Percentiles rank a stretch among this genome's conserved stretches.
These are phyloP conservation scores for Thomomys bottae DNA, from an alignment of 2,113 vertebrate species.

Conservation along the genomic window DNA sequence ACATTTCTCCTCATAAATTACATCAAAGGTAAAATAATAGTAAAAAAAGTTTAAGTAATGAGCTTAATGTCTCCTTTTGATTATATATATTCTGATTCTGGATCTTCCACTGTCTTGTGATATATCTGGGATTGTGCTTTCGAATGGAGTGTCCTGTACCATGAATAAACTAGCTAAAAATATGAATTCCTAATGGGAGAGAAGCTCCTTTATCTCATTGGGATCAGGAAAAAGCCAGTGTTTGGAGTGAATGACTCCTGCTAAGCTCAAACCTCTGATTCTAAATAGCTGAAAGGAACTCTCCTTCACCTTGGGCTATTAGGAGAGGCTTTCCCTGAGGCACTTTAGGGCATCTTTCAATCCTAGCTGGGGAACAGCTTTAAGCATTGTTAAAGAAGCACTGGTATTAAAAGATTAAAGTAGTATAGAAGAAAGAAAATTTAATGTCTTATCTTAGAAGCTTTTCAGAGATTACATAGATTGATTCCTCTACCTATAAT, in stretches of 20 bases:
- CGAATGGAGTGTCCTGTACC: neutral
- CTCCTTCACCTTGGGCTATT: neutral
- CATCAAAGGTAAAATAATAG: neutral
- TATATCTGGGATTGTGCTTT: neutral
- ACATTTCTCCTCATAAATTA: neutral
- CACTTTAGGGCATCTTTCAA: slow-evolving; percentile 12
- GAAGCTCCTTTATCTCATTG: slow-evolving; percentile 54
- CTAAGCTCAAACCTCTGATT: neutral
- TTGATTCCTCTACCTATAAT: neutral
- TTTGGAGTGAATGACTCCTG: neutral
- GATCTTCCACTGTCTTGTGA: neutral
- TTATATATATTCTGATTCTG: neutral
- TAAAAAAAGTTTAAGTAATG: neutral
- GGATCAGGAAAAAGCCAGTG: neutral
- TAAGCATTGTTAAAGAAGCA: slow-evolving; percentile 41
- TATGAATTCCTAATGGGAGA: slow-evolving; percentile 17
- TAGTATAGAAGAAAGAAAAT: slow-evolving; percentile 26
- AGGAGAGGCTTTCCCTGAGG: neutral
- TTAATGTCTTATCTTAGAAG: neutral
- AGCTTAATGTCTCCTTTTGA: too few relatives aligned
- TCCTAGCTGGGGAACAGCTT: neutral
- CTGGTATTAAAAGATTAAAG: slow-evolving; percentile 30
- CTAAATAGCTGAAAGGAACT: neutral
- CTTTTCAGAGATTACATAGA: neutral
- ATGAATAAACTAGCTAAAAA: neutral